A percentile compares a stretch with the other conserved stretches of the same genome.
These are phyloP conservation scores for Fulica atra DNA, from an alignment of 2,113 vertebrate species.

Conservation along the genomic window DNA sequence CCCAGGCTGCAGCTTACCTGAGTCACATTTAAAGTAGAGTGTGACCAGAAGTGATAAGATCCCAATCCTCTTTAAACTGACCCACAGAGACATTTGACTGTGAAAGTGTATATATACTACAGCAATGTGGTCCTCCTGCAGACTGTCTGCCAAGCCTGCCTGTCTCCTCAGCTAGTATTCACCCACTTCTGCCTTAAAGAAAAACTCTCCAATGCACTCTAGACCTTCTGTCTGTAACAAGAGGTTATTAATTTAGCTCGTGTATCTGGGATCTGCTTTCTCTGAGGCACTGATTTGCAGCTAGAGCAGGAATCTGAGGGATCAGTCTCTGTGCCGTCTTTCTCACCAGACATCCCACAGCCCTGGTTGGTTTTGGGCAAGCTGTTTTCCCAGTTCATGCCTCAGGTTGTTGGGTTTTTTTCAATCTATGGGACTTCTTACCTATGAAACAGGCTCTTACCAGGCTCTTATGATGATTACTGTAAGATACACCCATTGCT, in stretches of 20 bases:
- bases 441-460: not conserved
- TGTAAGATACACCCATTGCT: not conserved
- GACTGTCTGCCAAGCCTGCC: not conserved
- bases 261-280: not conserved
- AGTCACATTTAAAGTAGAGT: not conserved
- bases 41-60: not conserved
- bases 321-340: not conserved
- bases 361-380: not conserved
- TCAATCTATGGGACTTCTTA: not conserved
- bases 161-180: not conserved
- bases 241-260: not conserved
- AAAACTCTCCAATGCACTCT: conserved; percentile 5
- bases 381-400: not conserved
- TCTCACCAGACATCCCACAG: not conserved
- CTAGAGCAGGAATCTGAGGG: not conserved
- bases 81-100: not conserved
- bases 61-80: not conserved
- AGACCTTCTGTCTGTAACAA: not conserved
- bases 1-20: not conserved
- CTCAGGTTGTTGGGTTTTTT: not conserved
- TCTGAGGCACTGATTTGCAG: not conserved
- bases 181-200: conserved; percentile 47
- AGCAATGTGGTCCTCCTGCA: not conserved
- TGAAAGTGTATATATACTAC: not conserved
- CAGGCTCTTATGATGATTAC: not conserved